Base-by-base conservation (phyloP, 2,113 vertebrate species). In the Podiceps cristatus region DNA sequence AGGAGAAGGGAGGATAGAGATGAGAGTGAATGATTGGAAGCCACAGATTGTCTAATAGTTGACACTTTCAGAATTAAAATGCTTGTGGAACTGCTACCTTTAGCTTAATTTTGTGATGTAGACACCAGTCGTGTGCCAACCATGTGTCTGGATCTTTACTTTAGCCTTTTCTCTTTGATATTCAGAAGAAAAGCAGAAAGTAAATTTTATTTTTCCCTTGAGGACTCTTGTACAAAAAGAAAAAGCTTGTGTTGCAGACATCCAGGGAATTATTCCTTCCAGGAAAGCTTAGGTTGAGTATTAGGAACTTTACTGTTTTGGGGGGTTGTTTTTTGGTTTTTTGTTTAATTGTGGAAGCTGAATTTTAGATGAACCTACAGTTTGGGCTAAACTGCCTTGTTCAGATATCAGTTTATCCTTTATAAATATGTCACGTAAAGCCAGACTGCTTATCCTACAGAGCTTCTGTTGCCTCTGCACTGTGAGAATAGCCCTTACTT, bases 121-220 rank as follows among this genome's bases (percentile, higher is more conserved):
- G 42, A 2, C 42, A 86, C 5, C 24, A 11, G 0, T 37, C 0
- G 0, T 53, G 35, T 79, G 33, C 62, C n/a, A 44, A 66, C 25
- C 85, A 2, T 25, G 25, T 67, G 42, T 45, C 52, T 59, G 29
- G 19, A 6, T 94, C 56, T 42, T 55, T 3, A 17, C 40, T 62
- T 72, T 74, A 62, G 25, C 35, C 58, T 79, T 69, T 68, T 20
- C 15, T 69, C 40, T 73, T 88, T 80, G 25, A 18, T 68, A 6
- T 75, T 63, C 18, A 71, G 37, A 28, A 69, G 86, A 60, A 72
- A 37, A 31, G 4, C 8, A 62, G 49, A 68, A 72, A 71, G 27
- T 73, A 22, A 29, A 49, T 78, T 83, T 79, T 91, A 24, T 37
- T 85, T 85, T 95, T 75, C 22, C 25, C 7, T 67, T 78, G 49